These are phyloP conservation scores for Apamea anceps DNA, from an alignment of 2,888 invertebrate genomes.

Conservation along the genomic window DNA sequence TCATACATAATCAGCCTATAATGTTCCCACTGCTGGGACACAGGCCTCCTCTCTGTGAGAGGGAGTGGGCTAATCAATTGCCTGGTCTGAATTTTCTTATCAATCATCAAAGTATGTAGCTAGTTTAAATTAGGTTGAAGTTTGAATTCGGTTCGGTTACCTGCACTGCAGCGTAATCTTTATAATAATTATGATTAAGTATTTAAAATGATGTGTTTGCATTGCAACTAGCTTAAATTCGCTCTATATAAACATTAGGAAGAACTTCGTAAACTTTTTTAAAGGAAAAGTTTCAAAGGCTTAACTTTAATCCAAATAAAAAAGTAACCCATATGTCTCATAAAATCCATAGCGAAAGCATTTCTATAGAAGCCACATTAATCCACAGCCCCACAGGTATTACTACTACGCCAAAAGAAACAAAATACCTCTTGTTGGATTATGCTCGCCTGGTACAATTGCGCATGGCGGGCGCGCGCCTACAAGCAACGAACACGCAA, in stretches of 20 bases:
- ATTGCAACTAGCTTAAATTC: neutral
- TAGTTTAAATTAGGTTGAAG: constrained; percentile 2
- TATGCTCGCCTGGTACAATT: constrained; percentile 81
- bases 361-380: constrained; percentile 13
- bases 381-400: constrained; percentile 42
- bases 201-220: neutral
- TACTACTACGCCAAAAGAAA: constrained; percentile 46
- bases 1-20: too few species aligned
- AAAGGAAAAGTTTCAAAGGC: neutral
- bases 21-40: too few species aligned
- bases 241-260: neutral
- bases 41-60: too few species aligned
- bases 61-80: neutral
- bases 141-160: neutral
- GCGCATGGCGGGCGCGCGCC: constrained; percentile 82
- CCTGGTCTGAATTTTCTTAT: constrained; percentile 7
- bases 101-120: neutral
- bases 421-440: constrained; percentile 63
- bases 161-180: neutral
- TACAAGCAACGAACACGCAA: constrained; percentile 70
- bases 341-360: constrained; percentile 28
- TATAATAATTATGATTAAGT: neutral
- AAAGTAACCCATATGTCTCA: neutral
- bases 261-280: neutral
- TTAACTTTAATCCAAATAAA: neutral